Evolutionary conservation across 2,797 vertebrate species (phyloP).

Genomic region (Hipposideros larvatus): DNA sequence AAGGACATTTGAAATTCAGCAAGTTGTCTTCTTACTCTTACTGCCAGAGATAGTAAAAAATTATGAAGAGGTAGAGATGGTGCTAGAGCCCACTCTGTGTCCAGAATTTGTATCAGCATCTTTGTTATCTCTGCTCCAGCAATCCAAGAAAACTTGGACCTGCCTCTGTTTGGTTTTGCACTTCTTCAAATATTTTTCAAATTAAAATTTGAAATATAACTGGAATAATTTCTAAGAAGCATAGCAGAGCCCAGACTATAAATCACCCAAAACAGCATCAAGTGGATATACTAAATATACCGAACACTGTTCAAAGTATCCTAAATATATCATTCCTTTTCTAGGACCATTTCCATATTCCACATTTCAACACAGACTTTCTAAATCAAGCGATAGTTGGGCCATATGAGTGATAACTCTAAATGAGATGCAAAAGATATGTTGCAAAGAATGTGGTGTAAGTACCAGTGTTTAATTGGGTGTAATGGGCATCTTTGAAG

Average conservation of each 20-base stretch:
- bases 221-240: slow-evolving; percentile 77
- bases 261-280: slow-evolving; percentile 70
- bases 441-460: slow-evolving; percentile 8
- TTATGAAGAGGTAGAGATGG: slow-evolving; percentile 49
- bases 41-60: slow-evolving; percentile 74
- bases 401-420: slow-evolving; percentile 62
- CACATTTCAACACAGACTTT: slow-evolving; percentile 62
- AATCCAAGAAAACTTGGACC: slow-evolving; percentile 70
- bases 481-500: slow-evolving; percentile 60
- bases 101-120: slow-evolving; percentile 57
- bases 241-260: slow-evolving; percentile 57
- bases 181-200: slow-evolving; percentile 76
- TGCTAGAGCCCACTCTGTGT: slow-evolving; percentile 1
- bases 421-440: slow-evolving; percentile 59
- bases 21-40: slow-evolving; percentile 78
- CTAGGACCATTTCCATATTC: slow-evolving; percentile 55
- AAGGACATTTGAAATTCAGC: slow-evolving; percentile 86
- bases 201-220: slow-evolving; percentile 76
- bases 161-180: slow-evolving; percentile 76
- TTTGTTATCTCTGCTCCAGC: slow-evolving; percentile 65
- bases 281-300: slow-evolving; percentile 74
- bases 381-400: slow-evolving; percentile 23
- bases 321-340: slow-evolving; percentile 73
- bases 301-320: slow-evolving; percentile 54
- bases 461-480: background rate